Conservation (phyloP, 2,797 vertebrate genomes). For the Podargus strigoides region DNA sequence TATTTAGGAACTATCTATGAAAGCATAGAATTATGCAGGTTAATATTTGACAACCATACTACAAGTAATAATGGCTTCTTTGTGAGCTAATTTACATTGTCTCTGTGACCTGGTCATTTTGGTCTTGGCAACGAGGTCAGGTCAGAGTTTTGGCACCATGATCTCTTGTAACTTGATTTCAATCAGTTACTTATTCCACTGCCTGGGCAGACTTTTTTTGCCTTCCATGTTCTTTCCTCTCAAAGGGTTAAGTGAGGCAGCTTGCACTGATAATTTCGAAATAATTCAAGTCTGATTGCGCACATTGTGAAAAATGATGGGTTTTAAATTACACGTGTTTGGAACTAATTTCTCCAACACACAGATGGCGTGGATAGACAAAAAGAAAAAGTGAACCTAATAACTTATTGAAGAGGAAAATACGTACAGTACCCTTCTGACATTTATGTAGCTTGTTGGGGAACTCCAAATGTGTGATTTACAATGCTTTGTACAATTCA, state of each 20-base stretch:
- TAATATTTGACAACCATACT: neutral
- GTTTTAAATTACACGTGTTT: conserved; percentile 16
- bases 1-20: neutral
- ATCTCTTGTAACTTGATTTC: neutral
- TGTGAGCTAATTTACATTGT: neutral
- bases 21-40: neutral
- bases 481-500: neutral
- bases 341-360: conserved; percentile 22
- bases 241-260: neutral
- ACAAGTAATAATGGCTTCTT: neutral
- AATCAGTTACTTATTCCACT: neutral
- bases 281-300: conserved; percentile 24
- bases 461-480: neutral
- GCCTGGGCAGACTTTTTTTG: neutral
- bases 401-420: neutral
- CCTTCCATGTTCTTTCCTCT: neutral
- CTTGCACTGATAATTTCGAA: neutral
- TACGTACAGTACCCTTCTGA: neutral
- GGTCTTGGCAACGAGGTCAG: neutral
- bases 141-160: neutral
- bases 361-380: neutral
- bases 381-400: conserved; percentile 17
- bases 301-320: conserved; percentile 5
- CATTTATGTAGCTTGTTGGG: neutral
- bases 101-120: neutral